Percentiles rank a stretch among this genome's conserved stretches.
phyloP scores from a whole-genome alignment of 2,888 invertebrate species.

The Apodemia zela region DNA sequence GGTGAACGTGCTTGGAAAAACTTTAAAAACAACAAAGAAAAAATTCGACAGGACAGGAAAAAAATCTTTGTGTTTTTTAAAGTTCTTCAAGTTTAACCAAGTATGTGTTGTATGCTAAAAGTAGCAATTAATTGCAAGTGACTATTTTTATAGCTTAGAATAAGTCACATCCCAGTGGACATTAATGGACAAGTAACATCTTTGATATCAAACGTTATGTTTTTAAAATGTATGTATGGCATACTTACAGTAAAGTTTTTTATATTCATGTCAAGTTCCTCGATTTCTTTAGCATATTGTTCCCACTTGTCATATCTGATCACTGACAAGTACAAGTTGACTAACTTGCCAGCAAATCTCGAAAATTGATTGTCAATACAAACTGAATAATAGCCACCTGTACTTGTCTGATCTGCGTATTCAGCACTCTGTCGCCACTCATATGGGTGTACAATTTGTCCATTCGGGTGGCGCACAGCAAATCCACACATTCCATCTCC shows the following conservation, averaged over 20 bases:
- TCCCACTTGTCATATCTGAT: slow-evolving; percentile 97
- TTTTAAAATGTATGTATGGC: too few species aligned
- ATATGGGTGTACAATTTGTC: slow-evolving; percentile 92
- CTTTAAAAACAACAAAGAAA: too few species aligned
- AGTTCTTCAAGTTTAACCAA: too few species aligned
- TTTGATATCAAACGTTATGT: too few species aligned
- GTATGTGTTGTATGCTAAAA: too few species aligned
- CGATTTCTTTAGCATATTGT: slow-evolving; percentile 92
- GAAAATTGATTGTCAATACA: slow-evolving; percentile 97
- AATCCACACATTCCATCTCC: slow-evolving; percentile 97
- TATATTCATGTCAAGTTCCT: slow-evolving; percentile 92
- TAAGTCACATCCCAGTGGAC: too few species aligned
- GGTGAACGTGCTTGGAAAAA: too few species aligned
- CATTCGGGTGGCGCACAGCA: slow-evolving; percentile 91
- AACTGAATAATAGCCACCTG: slow-evolving; percentile 93
- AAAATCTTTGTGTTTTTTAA: too few species aligned
- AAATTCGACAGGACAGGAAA: too few species aligned
- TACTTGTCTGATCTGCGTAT: slow-evolving; percentile 90
- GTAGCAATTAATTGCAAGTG: too few species aligned
- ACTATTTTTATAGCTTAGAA: too few species aligned
- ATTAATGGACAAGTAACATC: too few species aligned
- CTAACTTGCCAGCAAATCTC: slow-evolving; percentile 92
- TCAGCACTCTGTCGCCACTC: slow-evolving; percentile 94
- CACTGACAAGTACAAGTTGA: slow-evolving; percentile 94
- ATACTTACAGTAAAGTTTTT: slow-evolving; percentile 92